Evolutionary conservation across 2,888 invertebrate species (phyloP).

Genomic region (Gandaritis pyraliata): DNA sequence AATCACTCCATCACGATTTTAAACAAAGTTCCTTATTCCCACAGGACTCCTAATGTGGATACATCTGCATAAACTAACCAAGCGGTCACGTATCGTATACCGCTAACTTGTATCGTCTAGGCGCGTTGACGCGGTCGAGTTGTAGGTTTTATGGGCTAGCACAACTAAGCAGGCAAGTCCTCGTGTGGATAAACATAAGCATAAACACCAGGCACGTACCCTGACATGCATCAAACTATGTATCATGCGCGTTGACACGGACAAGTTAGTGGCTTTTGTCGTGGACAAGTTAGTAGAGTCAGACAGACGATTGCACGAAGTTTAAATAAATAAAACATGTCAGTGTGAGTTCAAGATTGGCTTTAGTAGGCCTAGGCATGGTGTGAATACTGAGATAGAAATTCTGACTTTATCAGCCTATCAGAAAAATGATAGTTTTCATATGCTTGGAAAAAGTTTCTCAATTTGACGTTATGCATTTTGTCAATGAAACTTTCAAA

Average conservation of each 20-base stretch:
- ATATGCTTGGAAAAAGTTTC: too few species aligned
- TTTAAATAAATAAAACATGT: too few species aligned
- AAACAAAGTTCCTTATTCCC: constrained; percentile 20
- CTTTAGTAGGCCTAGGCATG: too few species aligned
- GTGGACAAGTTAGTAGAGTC: too few species aligned
- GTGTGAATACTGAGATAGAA: too few species aligned
- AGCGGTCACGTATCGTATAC: constrained; percentile 69
- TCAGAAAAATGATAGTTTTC: too few species aligned
- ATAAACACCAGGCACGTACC: neutral
- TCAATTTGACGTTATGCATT: too few species aligned
- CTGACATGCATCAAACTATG: constrained; percentile 36
- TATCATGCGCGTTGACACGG: constrained; percentile 50
- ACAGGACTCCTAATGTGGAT: constrained; percentile 27
- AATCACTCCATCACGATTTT: constrained; percentile 18
- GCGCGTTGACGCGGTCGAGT: constrained; percentile 46
- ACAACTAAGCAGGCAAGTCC: neutral
- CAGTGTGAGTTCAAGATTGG: too few species aligned
- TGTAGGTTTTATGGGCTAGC: neutral
- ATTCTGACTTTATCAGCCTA: too few species aligned
- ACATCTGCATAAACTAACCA: constrained; percentile 81
- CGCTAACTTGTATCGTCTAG: constrained; percentile 67
- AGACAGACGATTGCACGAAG: too few species aligned
- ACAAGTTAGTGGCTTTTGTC: constrained; percentile 15
- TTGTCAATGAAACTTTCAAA: too few species aligned
- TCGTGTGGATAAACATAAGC: neutral